Base-by-base conservation (phyloP, 2,113 vertebrate species). In the Bagarius yarrelli region DNA sequence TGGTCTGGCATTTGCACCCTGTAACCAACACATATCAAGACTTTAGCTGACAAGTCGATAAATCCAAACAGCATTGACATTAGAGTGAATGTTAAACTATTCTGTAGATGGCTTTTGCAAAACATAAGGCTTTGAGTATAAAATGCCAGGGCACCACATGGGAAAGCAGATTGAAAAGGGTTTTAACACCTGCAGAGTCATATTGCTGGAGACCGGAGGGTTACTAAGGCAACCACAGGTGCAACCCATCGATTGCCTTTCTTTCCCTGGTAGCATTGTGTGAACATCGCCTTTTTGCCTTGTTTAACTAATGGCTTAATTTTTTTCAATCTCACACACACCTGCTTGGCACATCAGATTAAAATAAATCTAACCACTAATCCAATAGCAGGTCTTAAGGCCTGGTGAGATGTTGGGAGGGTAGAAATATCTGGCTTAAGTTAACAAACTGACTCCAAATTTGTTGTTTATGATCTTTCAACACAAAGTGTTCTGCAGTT, bases 191-290 rank as follows among this genome's bases (percentile, higher is more conserved):
- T 83, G 85, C 73, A 16, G 82, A 82, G 63, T 14, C 3, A 53
- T 19, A 30, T 71, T 59, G 21, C 57, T 72, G 78, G 56, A 84
- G 78, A 59, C 78, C 18, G 71, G 67, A 47, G 34, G 0, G 91
- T 93, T 91, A 86, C 92, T 81, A 91, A 88, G 88, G 76, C 84
- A 36, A 93, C 92, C 67, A 47, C 70, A 76, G 91, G 87, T 85
- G 86, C 59, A 53, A 66, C 13, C 69, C 83, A 92, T 92, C 85
- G 85, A 91, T 89, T 89, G 89, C 85, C 85, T 77, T 83, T 84
- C 84, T 82, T 71, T 80, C 87, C 88, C 56, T 86, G 73, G 88
- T 87, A 89, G 78, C 88, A 89, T 89, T 91, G 88, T 90, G 85
- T 85, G 81, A 83, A 76, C 64, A 76, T 78, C 30, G 76, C 44